These are phyloP conservation scores for Gymnogyps californianus DNA, from an alignment of 2,113 vertebrate genomes.

Conservation along the genomic window DNA sequence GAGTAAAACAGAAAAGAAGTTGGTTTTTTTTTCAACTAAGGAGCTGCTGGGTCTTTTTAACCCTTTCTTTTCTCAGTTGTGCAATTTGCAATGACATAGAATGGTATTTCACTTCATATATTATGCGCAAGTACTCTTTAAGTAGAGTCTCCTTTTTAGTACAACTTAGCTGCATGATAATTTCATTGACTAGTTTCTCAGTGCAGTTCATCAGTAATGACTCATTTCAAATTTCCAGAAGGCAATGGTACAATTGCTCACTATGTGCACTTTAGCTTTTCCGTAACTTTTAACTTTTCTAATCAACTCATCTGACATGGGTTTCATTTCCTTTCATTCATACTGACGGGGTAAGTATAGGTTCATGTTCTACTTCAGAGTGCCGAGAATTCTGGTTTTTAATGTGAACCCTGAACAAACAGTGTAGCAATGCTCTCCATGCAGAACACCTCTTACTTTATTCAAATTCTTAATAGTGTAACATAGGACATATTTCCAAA, in stretches of 20 bases:
- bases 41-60: slow-evolving; percentile 24
- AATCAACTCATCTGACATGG: neutral
- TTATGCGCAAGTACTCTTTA: neutral
- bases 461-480: neutral
- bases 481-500: neutral
- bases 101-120: neutral
- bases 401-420: neutral
- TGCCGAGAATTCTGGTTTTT: neutral
- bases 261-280: neutral
- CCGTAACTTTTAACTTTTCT: neutral
- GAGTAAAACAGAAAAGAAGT: neutral
- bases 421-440: neutral
- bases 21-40: neutral
- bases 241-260: neutral
- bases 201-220: neutral
- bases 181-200: neutral
- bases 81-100: neutral
- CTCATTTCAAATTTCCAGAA: neutral
- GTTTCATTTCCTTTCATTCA: neutral
- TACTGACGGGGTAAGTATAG: neutral
- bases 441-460: neutral
- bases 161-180: neutral
- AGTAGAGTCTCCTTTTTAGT: neutral
- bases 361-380: neutral
- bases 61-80: neutral